phyloP scores from a whole-genome alignment of 2,888 invertebrate genomes.

The Trissoscelio sp. region DNA sequence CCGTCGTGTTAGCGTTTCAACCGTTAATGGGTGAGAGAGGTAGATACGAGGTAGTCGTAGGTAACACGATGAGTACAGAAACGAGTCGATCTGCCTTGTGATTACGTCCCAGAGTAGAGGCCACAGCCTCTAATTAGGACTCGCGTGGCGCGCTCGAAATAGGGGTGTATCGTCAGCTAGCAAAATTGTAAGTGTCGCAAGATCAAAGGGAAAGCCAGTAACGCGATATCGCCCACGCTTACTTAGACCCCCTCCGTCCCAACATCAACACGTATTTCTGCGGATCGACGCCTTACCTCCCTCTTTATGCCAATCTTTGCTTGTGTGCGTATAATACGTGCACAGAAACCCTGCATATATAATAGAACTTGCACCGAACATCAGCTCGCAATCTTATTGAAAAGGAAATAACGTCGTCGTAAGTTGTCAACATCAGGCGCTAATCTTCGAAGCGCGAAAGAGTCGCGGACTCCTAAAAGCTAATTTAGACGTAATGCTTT shows the following conservation, averaged over 20 bases:
- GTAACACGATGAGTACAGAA: constrained; percentile 70
- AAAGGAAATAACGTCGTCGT: constrained; percentile 66
- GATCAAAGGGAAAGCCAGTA: constrained; percentile 82
- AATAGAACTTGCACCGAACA: constrained; percentile 55
- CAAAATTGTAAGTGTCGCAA: constrained; percentile 84
- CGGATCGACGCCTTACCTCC: constrained; percentile 50
- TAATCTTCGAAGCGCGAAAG: constrained; percentile 46
- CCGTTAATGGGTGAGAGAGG: constrained; percentile 60
- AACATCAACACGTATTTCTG: constrained; percentile 62
- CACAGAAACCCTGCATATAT: constrained; percentile 27
- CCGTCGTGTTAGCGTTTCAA: constrained; percentile 62
- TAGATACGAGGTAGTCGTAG: constrained; percentile 68
- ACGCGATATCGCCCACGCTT: constrained; percentile 82
- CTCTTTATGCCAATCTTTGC: constrained; percentile 15
- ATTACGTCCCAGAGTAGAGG: constrained; percentile 71
- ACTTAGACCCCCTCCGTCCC: constrained; percentile 48
- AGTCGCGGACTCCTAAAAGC: constrained; percentile 40
- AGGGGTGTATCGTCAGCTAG: constrained; percentile 82
- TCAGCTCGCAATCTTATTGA: constrained; percentile 60
- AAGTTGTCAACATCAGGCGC: constrained; percentile 69
- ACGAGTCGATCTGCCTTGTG: constrained; percentile 70
- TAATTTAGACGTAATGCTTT: constrained; percentile 45
- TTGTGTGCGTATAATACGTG: neutral
- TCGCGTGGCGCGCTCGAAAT: constrained; percentile 80
- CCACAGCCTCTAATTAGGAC: constrained; percentile 82